Base-by-base conservation (phyloP, 35 echinoderm and acorn worm species). In the Patiria miniata region DNA sequence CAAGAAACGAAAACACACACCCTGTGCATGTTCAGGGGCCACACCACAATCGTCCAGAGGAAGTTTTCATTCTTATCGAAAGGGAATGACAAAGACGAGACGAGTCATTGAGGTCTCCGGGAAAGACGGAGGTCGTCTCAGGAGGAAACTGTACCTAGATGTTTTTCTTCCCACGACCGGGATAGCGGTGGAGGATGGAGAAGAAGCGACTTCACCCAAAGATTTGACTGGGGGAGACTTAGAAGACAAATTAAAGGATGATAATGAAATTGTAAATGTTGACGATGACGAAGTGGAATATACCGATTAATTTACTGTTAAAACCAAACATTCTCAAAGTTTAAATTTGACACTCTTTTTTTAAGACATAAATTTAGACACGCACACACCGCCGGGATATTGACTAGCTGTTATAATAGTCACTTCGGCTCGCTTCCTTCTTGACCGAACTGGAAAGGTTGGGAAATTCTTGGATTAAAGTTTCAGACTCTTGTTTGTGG, bases 121-220 rank as follows among this genome's bases (percentile, higher is more conserved):
- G 14, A 73, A 73, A 30, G 65, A 73, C 29, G 65, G 65, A 73
- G 65, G 65, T 14, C 23, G 65, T 30, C 26, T 73, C 29, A 26
- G 65, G 65, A 73, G 65, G 65, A 73, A 73, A 73, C 65, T 73
- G 19, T 73, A 73, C 8, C 30, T 73, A 14, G 65, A 73, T 73
- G 65, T 73, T 26, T 73, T 73, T 34, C 65, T 73, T 34, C 65
- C 65, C 10, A 32, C 34, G 34, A 23, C 15, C 65, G 65, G 26
- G 65, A 73, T 34, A 1, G 14, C 65, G 30, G 26, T 14, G 29
- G 65, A 73, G 14, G 65, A 73, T 73, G 65, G 34, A 8, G 65
- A 30, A 34, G 65, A 34, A 73, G 29, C 19, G 65, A 23, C 1
- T 12, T 47, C 4, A 12, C 4, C 4, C 12, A 12, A 47, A 47